Evolutionary conservation across 1,140 invertebrate genomes (phyloP).

Genomic region (Ceratoteleas bidentatus): DNA sequence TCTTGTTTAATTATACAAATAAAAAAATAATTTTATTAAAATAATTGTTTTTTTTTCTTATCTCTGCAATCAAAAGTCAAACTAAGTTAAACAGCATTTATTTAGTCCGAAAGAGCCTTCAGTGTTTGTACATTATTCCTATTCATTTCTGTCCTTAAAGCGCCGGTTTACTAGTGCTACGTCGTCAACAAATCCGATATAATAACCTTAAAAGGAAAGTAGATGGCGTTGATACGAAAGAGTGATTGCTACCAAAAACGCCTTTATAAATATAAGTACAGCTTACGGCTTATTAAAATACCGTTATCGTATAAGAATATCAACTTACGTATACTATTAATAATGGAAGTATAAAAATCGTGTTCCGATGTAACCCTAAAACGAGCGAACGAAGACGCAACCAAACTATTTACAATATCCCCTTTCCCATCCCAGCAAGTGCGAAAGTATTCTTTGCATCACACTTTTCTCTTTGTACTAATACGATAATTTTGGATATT

Average conservation of each 20-base stretch:
- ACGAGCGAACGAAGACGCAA: conserved; percentile 63
- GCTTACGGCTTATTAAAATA: conserved; percentile 69
- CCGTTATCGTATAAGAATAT: conserved; percentile 65
- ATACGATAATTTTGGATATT: conserved; percentile 14
- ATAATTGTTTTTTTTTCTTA: too few relatives aligned
- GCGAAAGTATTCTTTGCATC: too few relatives aligned
- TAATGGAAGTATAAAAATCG: conserved; percentile 73
- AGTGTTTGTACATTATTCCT: conserved; percentile 26
- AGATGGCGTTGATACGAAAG: not conserved
- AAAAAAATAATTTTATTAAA: too few relatives aligned
- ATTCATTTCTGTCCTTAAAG: conserved; percentile 18
- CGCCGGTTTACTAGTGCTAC: not conserved
- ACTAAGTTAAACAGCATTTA: conserved; percentile 47
- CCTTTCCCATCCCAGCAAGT: not conserved
- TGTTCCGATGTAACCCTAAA: conserved; percentile 19
- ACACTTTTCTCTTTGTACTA: conserved; percentile 22
- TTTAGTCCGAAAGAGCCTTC: conserved; percentile 35
- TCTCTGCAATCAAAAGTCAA: too few relatives aligned
- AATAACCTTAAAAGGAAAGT: not conserved
- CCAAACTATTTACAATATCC: conserved; percentile 69
- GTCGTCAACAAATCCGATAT: conserved; percentile 7
- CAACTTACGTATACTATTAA: conserved; percentile 64
- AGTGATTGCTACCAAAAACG: conserved; percentile 23
- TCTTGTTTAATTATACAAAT: too few relatives aligned
- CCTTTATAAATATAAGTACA: conserved; percentile 65